Conservation (phyloP, 2,113 vertebrate genomes). For the Cyanocitta stelleri region DNA sequence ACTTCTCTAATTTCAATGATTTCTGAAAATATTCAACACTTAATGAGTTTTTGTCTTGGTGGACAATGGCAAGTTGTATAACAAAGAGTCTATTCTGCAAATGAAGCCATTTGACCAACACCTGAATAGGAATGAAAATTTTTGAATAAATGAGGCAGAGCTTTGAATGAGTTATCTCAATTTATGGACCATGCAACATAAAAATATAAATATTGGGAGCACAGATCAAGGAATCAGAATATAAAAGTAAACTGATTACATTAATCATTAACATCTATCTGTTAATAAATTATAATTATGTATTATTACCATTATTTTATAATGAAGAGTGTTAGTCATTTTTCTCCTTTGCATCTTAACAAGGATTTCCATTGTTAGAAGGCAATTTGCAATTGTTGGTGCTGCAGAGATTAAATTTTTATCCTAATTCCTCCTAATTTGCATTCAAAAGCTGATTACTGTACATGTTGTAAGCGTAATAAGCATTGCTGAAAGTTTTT, state of each 20-base stretch:
- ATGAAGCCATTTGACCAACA: not conserved
- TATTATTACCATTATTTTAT: not conserved
- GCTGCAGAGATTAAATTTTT: not conserved
- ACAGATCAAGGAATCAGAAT: not conserved
- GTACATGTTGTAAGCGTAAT: not conserved
- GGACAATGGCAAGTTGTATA: not conserved
- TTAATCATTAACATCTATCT: not conserved
- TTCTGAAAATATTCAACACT: not conserved
- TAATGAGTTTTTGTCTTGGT: not conserved
- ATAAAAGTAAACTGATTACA: not conserved
- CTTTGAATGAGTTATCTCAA: not conserved
- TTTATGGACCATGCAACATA: not conserved
- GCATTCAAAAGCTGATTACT: not conserved
- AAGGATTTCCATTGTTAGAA: not conserved
- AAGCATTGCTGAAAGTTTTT: not conserved
- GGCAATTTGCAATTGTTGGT: not conserved
- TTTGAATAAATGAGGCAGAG: not conserved
- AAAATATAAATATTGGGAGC: not conserved
- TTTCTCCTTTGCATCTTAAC: not conserved
- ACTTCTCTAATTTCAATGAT: not conserved
- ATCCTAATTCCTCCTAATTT: not conserved
- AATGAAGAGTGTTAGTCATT: not conserved
- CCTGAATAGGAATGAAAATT: not conserved
- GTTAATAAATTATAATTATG: not conserved
- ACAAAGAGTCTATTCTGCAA: not conserved